Conservation (phyloP, 2,888 invertebrate species). For the Oasisia sp. region DNA sequence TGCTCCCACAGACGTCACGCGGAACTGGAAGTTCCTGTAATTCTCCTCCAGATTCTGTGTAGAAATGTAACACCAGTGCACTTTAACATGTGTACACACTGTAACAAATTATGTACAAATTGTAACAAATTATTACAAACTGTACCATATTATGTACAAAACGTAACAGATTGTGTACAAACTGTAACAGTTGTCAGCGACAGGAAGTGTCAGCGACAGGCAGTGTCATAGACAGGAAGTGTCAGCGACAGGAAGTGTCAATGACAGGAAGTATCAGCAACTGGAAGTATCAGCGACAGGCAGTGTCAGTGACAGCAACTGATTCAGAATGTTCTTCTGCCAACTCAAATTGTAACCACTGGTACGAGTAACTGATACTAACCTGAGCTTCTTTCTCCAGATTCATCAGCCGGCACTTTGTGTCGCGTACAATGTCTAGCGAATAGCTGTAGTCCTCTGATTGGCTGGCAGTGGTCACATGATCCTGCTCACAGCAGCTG, state of each 20-base stretch:
- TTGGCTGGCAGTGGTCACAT: slow-evolving; percentile 19
- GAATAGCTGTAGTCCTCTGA: slow-evolving; percentile 48
- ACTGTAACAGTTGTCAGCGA: too few relatives aligned
- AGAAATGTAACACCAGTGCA: neutral
- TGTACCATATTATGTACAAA: too few relatives aligned
- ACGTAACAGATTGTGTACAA: too few relatives aligned
- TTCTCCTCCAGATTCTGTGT: slow-evolving; percentile 39
- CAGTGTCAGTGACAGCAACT: neutral
- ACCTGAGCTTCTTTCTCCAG: slow-evolving; percentile 62
- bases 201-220: too few relatives aligned
- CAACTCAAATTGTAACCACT: neutral
- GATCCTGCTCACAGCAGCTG: slow-evolving; percentile 14
- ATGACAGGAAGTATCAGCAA: too few relatives aligned
- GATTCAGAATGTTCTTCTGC: neutral
- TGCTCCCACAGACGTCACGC: slow-evolving; percentile 26
- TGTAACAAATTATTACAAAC: too few relatives aligned
- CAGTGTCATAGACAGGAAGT: too few relatives aligned
- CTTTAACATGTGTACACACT: too few relatives aligned
- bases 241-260: too few relatives aligned
- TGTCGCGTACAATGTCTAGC: slow-evolving; percentile 57
- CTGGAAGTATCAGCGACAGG: too few relatives aligned
- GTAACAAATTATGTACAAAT: too few relatives aligned
- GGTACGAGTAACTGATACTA: slow-evolving; percentile 1
- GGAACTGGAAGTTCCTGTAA: slow-evolving; percentile 40
- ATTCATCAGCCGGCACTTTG: slow-evolving; percentile 56